These are phyloP conservation scores for Tiliacea aurago DNA, from an alignment of 2,888 invertebrate species.

Conservation along the genomic window DNA sequence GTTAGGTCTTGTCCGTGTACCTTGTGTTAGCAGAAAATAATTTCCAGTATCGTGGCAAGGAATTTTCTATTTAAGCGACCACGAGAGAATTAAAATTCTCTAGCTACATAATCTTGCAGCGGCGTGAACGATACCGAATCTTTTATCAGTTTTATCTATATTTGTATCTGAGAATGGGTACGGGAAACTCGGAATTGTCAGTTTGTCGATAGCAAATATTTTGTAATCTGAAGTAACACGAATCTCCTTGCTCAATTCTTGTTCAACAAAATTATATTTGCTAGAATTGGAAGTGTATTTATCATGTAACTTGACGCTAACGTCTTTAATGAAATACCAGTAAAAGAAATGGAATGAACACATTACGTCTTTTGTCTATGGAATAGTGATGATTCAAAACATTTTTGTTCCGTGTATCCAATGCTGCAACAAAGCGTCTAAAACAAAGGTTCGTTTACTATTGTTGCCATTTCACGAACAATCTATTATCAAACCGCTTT, in stretches of 20 bases:
- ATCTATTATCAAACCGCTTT: constrained; percentile 59
- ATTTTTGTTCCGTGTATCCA: constrained; percentile 33
- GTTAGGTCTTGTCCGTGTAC: constrained; percentile 11
- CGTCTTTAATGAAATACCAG: constrained; percentile 8
- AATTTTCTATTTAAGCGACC: constrained; percentile 20
- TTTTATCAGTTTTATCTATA: constrained; percentile 60
- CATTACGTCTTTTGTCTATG: constrained; percentile 5
- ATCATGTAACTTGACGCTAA: background rate
- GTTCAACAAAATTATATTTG: constrained; percentile 23
- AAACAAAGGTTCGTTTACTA: constrained; percentile 65
- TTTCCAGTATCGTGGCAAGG: background rate
- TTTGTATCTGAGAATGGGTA: constrained; percentile 44
- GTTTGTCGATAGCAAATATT: constrained; percentile 68
- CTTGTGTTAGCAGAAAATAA: constrained; percentile 14
- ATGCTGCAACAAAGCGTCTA: constrained; percentile 52
- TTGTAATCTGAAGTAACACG: constrained; percentile 51
- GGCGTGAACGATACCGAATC: constrained; percentile 54
- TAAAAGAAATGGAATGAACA: constrained; percentile 24
- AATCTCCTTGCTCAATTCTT: constrained; percentile 31
- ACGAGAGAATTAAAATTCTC: constrained; percentile 13
- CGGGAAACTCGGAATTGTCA: constrained; percentile 54
- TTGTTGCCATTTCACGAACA: constrained; percentile 64
- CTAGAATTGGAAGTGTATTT: constrained; percentile 23
- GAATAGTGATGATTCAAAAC: constrained; percentile 35
- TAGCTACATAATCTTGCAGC: constrained; percentile 37